A percentile compares a stretch with the other conserved stretches of the same genome.
Evolutionary conservation across 2,888 invertebrate species (phyloP).

Genomic region (Agapostemon virescens): DNA sequence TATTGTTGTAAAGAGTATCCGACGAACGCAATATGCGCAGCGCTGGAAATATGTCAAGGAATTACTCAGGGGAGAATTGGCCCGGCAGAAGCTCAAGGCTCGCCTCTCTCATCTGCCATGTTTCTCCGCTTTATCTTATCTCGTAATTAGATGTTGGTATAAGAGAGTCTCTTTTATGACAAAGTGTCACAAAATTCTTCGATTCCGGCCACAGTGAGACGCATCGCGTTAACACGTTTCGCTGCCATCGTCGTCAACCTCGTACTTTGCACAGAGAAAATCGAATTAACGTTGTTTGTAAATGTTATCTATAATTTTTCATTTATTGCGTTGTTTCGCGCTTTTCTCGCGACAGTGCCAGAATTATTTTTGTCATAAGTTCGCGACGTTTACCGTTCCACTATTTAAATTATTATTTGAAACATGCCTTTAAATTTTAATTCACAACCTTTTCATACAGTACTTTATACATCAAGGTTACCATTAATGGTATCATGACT

Average conservation of each 20-base stretch:
- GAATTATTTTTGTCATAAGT: no score
- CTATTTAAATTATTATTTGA: no score
- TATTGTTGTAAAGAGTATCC: background rate
- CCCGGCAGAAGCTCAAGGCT: conserved; percentile 25
- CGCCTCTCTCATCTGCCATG: background rate
- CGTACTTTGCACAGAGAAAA: background rate
- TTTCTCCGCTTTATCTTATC: conserved; percentile 7
- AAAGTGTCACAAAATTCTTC: background rate
- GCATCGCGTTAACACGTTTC: background rate
- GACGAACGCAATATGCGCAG: background rate
- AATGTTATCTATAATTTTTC: background rate
- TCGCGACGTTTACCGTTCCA: no score
- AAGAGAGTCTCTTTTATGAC: background rate
- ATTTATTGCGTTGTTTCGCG: background rate
- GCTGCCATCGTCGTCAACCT: background rate
- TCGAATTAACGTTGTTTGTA: background rate
- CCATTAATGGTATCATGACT: no score
- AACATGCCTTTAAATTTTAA: no score
- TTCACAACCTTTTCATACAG: no score
- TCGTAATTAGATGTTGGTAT: background rate
- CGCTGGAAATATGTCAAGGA: conserved; percentile 40
- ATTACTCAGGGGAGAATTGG: conserved; percentile 36
- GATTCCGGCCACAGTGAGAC: background rate
- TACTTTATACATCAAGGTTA: no score
- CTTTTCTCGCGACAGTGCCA: no score